These are phyloP conservation scores for Melopsittacus undulatus DNA, from an alignment of 2,797 vertebrate species.

Conservation along the genomic window DNA sequence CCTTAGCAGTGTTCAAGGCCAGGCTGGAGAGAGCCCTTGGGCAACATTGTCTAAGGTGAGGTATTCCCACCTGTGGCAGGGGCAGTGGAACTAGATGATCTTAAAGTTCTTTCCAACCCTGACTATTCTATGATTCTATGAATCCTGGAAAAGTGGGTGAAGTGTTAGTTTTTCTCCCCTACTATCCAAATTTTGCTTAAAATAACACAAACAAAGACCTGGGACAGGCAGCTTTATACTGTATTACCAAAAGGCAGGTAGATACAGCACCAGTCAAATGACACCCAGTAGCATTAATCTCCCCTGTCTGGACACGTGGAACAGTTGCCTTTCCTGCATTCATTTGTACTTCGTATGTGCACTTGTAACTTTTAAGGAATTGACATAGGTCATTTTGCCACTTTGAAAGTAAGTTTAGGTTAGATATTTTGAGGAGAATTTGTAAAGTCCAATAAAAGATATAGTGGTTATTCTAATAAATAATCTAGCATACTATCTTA, in stretches of 20 bases:
- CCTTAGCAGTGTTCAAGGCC: not conserved
- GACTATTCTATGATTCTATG: not conserved
- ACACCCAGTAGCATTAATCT: not conserved
- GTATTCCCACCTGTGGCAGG: not conserved
- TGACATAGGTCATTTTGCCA: not conserved
- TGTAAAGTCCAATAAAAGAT: not conserved
- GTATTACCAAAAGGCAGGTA: not conserved
- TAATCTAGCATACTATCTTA: not conserved
- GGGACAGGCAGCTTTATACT: not conserved
- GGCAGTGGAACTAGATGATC: not conserved
- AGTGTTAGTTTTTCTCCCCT: not conserved
- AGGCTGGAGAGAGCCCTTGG: not conserved
- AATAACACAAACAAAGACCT: not conserved
- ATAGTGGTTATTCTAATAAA: not conserved
- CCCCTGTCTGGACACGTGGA: rapidly evolving
- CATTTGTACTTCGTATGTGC: rapidly evolving
- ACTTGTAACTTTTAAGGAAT: not conserved
- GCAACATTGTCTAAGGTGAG: too few relatives aligned
- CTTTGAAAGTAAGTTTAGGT: not conserved
- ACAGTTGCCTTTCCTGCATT: not conserved
- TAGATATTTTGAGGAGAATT: not conserved
- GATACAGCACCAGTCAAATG: not conserved
- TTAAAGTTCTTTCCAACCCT: not conserved
- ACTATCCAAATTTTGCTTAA: not conserved
- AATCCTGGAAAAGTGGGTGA: not conserved